Percentiles rank a stretch among this genome's conserved stretches.
These are phyloP conservation scores for Stegostoma tigrinum DNA, from an alignment of 2,113 vertebrate species.

Conservation along the genomic window DNA sequence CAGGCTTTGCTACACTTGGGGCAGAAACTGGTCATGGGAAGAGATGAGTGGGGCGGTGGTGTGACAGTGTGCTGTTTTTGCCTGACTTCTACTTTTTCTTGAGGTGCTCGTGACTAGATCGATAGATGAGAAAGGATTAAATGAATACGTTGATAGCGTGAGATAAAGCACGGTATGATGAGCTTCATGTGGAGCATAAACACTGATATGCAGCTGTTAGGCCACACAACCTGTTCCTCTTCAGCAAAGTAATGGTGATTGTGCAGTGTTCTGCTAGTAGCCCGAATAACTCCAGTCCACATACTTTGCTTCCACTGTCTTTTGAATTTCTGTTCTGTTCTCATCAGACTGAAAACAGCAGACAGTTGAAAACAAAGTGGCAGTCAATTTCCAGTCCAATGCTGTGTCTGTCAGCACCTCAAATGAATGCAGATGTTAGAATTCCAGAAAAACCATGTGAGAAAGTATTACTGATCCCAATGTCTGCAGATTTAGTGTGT, in stretches of 20 bases:
- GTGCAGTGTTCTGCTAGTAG: not conserved
- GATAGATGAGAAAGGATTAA: not conserved
- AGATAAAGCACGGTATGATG: not conserved
- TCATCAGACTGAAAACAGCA: not conserved
- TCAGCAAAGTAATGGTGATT: not conserved
- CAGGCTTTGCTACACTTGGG: too few species aligned
- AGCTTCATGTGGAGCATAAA: not conserved
- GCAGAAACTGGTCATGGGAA: too few species aligned
- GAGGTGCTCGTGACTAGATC: not conserved
- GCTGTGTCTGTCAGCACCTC: not conserved
- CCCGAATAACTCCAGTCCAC: not conserved
- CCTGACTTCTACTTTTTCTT: too few species aligned
- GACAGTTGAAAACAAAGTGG: not conserved
- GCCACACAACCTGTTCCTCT: not conserved
- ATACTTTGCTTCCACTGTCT: not conserved
- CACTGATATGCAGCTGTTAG: not conserved
- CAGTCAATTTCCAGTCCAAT: not conserved
- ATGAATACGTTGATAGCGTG: not conserved
- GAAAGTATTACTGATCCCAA: not conserved
- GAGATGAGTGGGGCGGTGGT: too few species aligned
- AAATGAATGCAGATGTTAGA: conserved; percentile 11
- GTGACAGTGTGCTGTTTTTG: too few species aligned
- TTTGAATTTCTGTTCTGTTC: not conserved
- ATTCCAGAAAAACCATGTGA: not conserved
- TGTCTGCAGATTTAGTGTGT: not conserved